A percentile compares a stretch with the other conserved stretches of the same genome.
These are phyloP conservation scores for Nasonia oneida DNA, from an alignment of 2,888 invertebrate genomes.

Conservation along the genomic window DNA sequence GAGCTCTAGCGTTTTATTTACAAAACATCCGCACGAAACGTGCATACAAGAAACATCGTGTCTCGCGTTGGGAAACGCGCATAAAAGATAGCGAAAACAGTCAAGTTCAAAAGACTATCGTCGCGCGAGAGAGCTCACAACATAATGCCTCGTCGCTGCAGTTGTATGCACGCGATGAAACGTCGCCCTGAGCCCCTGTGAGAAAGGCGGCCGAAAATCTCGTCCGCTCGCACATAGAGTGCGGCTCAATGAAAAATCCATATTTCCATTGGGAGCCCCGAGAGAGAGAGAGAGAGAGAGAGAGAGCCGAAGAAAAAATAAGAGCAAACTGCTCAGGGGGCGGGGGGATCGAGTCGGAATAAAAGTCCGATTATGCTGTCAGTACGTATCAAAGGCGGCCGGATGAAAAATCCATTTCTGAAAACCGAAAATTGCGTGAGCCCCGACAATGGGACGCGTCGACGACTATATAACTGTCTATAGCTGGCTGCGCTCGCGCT, in stretches of 20 bases:
- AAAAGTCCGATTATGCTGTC: constrained; percentile 63
- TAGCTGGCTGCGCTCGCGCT: neutral
- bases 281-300: neutral
- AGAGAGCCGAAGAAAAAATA: neutral
- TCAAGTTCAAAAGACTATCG: constrained; percentile 42
- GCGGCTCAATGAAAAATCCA: constrained; percentile 50
- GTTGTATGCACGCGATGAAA: neutral
- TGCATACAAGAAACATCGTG: constrained; percentile 25
- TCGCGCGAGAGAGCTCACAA: neutral
- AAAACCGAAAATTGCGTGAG: constrained; percentile 61
- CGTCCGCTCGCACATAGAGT: neutral
- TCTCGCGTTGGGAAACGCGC: constrained; percentile 33
- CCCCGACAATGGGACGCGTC: constrained; percentile 37
- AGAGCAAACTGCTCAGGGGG: neutral
- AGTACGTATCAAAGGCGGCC: constrained; percentile 33
- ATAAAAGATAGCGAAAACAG: constrained; percentile 9
- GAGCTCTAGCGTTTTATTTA: constrained; percentile 25
- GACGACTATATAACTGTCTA: neutral
- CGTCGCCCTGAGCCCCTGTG: neutral
- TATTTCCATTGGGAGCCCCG: constrained; percentile 29
- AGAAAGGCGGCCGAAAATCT: neutral
- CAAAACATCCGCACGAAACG: constrained; percentile 30
- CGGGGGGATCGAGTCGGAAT: constrained; percentile 41
- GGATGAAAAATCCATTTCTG: constrained; percentile 60
- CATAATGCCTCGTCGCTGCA: neutral